Evolutionary conservation across 2,113 vertebrate genomes (phyloP).

Genomic region (Progne subis): DNA sequence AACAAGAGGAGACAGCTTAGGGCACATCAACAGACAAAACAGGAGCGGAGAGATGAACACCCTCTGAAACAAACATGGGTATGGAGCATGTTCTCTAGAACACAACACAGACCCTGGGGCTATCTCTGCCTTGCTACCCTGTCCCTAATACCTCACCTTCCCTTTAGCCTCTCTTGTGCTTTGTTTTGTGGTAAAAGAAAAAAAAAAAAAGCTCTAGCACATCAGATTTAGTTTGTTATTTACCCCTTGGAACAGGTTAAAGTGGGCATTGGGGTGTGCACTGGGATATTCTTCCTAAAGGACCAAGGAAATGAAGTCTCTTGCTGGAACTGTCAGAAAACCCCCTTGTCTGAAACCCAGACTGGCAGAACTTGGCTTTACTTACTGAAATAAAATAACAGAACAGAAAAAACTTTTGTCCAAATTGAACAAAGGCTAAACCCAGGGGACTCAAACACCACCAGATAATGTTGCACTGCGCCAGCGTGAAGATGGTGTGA

Average conservation of each 20-base stretch:
- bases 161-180: background rate
- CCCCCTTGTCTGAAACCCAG: background rate
- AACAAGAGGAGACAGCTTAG: background rate
- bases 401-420: background rate
- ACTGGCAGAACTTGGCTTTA: background rate
- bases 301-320: background rate
- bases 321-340: background rate
- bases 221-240: constrained; percentile 53
- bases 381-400: background rate
- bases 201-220: background rate
- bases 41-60: background rate
- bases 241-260: constrained; percentile 11
- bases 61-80: background rate
- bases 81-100: background rate
- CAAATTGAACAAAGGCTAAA: background rate
- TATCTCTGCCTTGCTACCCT: background rate
- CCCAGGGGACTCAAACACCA: background rate
- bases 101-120: background rate
- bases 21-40: background rate
- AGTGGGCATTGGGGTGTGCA: constrained; percentile 10
- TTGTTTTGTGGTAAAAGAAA: background rate
- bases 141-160: background rate
- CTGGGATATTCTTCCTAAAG: constrained; percentile 47
- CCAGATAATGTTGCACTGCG: background rate
- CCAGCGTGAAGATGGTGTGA: background rate